Evolutionary conservation across 1,140 invertebrate species (phyloP).

Genomic region (Thaumetopoea pityocampa): DNA sequence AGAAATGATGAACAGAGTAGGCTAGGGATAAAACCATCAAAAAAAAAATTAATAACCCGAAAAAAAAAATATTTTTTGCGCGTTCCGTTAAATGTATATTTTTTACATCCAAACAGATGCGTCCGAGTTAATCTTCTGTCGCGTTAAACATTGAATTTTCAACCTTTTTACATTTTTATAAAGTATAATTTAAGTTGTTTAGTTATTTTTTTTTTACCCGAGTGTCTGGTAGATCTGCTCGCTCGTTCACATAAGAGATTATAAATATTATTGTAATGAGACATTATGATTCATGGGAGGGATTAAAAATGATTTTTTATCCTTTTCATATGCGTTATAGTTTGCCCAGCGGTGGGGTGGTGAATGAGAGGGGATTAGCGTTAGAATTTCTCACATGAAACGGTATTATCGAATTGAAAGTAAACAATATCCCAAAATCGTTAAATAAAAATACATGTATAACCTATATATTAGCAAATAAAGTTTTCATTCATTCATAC

Average conservation of each 20-base stretch:
- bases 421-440: too few species aligned
- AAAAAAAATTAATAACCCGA: slow-evolving; percentile 12
- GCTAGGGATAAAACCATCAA: not conserved
- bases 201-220: slow-evolving; percentile 12
- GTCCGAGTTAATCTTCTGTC: slow-evolving; percentile 13
- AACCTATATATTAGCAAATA: too few species aligned
- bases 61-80: slow-evolving; percentile 19
- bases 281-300: slow-evolving; percentile 24
- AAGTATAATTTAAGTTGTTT: slow-evolving; percentile 5
- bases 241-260: slow-evolving; percentile 24
- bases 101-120: slow-evolving; percentile 26
- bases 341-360: not conserved
- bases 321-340: too few species aligned
- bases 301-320: slow-evolving; percentile 22
- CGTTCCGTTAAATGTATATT: slow-evolving; percentile 16
- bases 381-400: too few species aligned
- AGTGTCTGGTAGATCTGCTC: slow-evolving; percentile 15
- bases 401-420: too few species aligned
- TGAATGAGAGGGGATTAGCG: not conserved
- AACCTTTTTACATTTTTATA: slow-evolving; percentile 1
- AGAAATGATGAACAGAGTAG: not conserved
- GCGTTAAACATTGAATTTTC: slow-evolving; percentile 3
- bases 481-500: too few species aligned
- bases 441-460: too few species aligned
- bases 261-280: slow-evolving; percentile 30